Conservation (phyloP, 2,113 vertebrate genomes). For the Tretioscincus oriximinensis region DNA sequence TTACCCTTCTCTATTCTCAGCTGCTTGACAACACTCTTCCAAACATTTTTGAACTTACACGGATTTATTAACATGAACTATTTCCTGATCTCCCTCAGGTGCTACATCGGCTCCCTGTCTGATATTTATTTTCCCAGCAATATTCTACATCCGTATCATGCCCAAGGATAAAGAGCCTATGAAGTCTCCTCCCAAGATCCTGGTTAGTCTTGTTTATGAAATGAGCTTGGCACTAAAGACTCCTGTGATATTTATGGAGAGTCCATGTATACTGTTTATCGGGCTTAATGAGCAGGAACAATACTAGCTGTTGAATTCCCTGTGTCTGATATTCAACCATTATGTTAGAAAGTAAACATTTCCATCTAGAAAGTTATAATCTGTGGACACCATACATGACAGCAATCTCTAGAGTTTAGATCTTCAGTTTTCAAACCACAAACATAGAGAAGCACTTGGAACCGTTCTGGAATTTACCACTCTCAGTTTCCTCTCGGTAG, state of each 20-base stretch:
- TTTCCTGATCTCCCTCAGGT: slow-evolving; percentile 76
- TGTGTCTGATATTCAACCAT: not conserved
- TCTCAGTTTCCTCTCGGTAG: not conserved
- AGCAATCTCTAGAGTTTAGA: not conserved
- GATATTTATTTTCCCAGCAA: slow-evolving; percentile 98
- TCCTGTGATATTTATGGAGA: not conserved
- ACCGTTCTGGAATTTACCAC: not conserved
- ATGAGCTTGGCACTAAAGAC: not conserved
- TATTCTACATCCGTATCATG: slow-evolving; percentile 96
- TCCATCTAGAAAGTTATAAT: not conserved
- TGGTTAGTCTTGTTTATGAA: slow-evolving; percentile 74
- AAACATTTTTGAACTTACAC: no score
- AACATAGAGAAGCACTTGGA: not conserved
- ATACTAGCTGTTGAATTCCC: not conserved
- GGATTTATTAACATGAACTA: no score
- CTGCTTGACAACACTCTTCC: no score
- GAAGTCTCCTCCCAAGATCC: slow-evolving; percentile 85
- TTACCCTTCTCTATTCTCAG: no score
- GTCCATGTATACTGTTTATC: not conserved
- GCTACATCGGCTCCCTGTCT: slow-evolving; percentile 96
- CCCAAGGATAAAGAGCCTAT: slow-evolving; percentile 90
- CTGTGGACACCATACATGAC: no score
- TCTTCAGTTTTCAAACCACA: no score
- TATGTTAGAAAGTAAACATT: not conserved
- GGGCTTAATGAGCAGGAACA: not conserved